Conservation (phyloP, 2,888 invertebrate genomes). For the Griposia aprilina region DNA sequence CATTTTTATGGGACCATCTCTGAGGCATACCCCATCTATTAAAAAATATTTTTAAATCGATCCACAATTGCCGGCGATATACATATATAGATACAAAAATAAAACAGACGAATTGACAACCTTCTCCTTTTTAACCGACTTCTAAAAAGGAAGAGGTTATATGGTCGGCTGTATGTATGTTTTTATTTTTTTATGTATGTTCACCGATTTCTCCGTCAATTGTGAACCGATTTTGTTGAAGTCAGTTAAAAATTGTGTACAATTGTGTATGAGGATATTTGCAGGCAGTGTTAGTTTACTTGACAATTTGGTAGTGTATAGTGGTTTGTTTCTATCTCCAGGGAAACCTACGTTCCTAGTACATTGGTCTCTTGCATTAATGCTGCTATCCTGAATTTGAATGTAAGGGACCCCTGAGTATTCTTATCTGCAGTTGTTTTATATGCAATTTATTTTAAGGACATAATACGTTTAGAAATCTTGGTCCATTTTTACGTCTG, state of each 20-base stretch:
- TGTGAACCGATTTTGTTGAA: no score
- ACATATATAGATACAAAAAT: no score
- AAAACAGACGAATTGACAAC: no score
- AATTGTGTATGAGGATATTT: slow-evolving; percentile 11
- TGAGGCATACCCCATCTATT: no score
- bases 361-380: slow-evolving; percentile 35
- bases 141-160: no score
- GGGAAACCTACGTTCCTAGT: slow-evolving; percentile 21
- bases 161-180: no score
- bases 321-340: slow-evolving; percentile 5
- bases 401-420: slow-evolving; percentile 44
- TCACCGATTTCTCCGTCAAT: no score
- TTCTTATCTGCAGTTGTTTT: slow-evolving; percentile 22
- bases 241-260: neutral
- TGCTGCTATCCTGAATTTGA: slow-evolving; percentile 40
- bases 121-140: no score
- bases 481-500: neutral
- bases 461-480: neutral
- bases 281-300: neutral
- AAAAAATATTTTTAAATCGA: no score
- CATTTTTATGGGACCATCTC: no score
- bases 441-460: neutral
- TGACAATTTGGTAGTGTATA: neutral
- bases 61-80: no score
- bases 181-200: no score